Evolutionary conservation across 2,797 vertebrate genomes (phyloP), one percentile per base, ranked within the genome.

Genomic region (Limnodromus scolopaceus): DNA sequence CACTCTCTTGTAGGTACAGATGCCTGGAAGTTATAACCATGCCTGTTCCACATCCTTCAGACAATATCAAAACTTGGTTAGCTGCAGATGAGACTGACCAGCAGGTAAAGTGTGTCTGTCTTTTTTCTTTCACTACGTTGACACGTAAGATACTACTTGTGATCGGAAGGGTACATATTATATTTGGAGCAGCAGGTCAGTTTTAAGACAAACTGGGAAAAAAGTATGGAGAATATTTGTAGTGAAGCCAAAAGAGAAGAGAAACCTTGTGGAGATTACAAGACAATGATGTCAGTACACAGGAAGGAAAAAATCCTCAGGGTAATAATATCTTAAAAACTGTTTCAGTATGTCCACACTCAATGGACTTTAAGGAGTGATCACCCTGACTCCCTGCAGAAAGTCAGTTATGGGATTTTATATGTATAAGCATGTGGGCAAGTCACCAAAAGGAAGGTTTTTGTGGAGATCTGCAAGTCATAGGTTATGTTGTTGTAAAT

Each of bases 41-140:
- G 13, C 90, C 95, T 93, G 75, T 97, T 79, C 96, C 96, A 54
- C 64, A 60, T 63, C 95, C 96, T 80, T 80, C 96, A 83, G 92
- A 92, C 36, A 54, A 53, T 16, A 89, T 97, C 84, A 95, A 60
- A 92, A 83, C 6, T 23, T 97, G 96, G 96, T 79, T 97, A 83
- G 57, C 61, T 78, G 32, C 60, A 89, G 77, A 95, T 24, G 74
- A 94, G 22, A 49, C 23, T 75, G 54, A 24, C 15, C 60, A 74
- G 8, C 64, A 97, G 96, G 96, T 97, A 96, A 14, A 5, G 22
- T 14, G n/a, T 69, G 32, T 25, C 38, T 72, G 53, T 22, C 9
- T 70, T 72, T 60, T 84, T 79, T 87, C 55, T 84, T 60, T 74
- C 41, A 20, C 48, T 81, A 25, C 20, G 11, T 13, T 60, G 68